Base-by-base conservation (phyloP, 2,113 vertebrate species). In the Pontoporia blainvillei region DNA sequence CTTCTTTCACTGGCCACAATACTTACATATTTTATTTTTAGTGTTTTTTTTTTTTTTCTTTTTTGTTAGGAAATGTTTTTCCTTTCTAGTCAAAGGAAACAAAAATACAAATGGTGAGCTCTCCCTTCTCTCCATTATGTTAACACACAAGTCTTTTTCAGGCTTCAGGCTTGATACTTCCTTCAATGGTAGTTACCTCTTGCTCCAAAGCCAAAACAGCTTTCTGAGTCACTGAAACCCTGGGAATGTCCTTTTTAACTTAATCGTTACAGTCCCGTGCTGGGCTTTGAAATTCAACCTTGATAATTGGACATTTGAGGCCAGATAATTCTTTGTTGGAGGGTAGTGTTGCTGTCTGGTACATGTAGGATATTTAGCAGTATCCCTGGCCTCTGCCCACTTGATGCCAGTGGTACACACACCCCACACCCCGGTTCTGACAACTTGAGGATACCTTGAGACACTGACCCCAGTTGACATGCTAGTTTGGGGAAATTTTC, bases 41-140 rank as follows among this genome's bases (percentile, higher is more conserved):
- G 31, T 64, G 23, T 4, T 8, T n/a, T 73, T 12, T 62, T 87
- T 31, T 66, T 83, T 49, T 66, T 83, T 49, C 11, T 46, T 94
- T 83, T n/a, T 62, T n/a, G 21, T 36, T 46, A 5, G 25, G 27
- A 46, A 95, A 39, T 87, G 36, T 11, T 46, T 87, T 87, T 25
- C 31, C 67, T 39, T 66, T 64, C 18, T 36, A 61, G 83, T 64
- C 10, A 81, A 91, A 31, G 39, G 71, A 93, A 88, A 91, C 46
- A 88, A 87, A 86, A 81, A 36, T 57, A 82, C 27, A 49, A 64
- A 75, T 52, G 31, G 18, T 81, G 69, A 78, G 8, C 36, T 71
- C 52, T 73, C 17, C 23, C 10, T 76, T 76, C 4, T 83, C 27
- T 75, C 34, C 34, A 34, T 86, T 52, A 41, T 36, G 25, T n/a